Evolutionary conservation across 2,888 invertebrate species (phyloP), one percentile per base, ranked within the genome.

Genomic region (Lydus trimaculatus): DNA sequence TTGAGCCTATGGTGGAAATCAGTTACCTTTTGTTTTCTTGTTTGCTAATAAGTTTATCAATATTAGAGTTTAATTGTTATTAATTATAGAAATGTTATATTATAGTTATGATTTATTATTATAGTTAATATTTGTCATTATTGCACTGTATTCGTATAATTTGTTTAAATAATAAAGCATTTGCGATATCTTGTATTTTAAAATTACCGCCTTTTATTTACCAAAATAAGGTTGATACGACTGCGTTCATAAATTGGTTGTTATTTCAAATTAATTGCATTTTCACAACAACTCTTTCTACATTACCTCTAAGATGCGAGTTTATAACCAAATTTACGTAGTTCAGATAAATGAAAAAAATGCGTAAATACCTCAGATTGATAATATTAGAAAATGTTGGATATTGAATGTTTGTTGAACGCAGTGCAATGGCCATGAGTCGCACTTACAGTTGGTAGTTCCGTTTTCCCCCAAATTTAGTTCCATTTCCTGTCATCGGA

Each of bases 1-100:
- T 58, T 69, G 63, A 61, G 69, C 52, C 71, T 67, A 63, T 69
- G 72, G 72, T 72, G 72, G 72, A 67, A 67, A 66, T 69, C 64
- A 72, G 72, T 72, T 72, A 72, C 72, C 72, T 72, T 69, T 62
- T 63, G 25, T 61, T 61, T 33, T 58, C 52, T 61, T 23, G 61
- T 39, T 25, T 23, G 15, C 1, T 61, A n/a, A n/a, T n/a, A 31
- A 60, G 13, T 60, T 60, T 60, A 31, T 20, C 17, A 31, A 25
- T 13, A 15, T 58, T 43, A 43, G 1, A n/a, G 20, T 48, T 7
- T 2, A 31, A 43, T 43, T 31, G 17, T 31, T 60, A 31, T 33
- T 60, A 23, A 25, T 13, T 59, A 28, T 33, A 43, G 5, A 17
- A n/a, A 31, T 36, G 13, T 36, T 36, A 15, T 36, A 36, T 36